Percentiles rank a stretch among this genome's conserved stretches.
Evolutionary conservation across 2,797 vertebrate genomes (phyloP).

Genomic region (Cryptoprocta ferox): DNA sequence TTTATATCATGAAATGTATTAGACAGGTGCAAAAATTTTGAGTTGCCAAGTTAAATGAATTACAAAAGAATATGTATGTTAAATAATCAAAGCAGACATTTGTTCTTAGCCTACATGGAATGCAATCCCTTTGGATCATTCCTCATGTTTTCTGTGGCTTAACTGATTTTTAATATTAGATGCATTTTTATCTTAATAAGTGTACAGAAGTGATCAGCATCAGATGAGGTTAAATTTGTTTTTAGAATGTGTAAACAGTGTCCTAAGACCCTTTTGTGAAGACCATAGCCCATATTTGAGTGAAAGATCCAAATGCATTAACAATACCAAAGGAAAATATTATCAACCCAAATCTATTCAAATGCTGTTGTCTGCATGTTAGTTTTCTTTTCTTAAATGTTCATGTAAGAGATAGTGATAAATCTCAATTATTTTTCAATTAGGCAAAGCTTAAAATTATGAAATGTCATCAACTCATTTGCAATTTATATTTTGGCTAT

Average conservation of each 20-base stretch:
- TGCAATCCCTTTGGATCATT: not conserved
- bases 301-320: not conserved
- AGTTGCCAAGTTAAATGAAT: constrained; percentile 47
- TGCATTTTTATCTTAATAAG: constrained; percentile 19
- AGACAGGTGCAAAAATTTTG: constrained; percentile 47
- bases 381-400: constrained; percentile 13
- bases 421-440: constrained; percentile 37
- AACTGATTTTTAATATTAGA: constrained; percentile 57
- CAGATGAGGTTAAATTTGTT: not conserved
- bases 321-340: not conserved
- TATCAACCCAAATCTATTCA: not conserved
- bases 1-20: constrained; percentile 38
- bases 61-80: constrained; percentile 9
- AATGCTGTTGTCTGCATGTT: not conserved
- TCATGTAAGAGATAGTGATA: not conserved
- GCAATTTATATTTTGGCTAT: not conserved
- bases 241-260: not conserved
- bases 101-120: not conserved
- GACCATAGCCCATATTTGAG: not conserved
- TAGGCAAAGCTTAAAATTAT: constrained; percentile 39
- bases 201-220: not conserved
- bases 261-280: not conserved
- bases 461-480: constrained; percentile 35
- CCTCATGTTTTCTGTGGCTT: constrained; percentile 49
- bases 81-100: constrained; percentile 23